These are phyloP conservation scores for Leptoclinus maculatus DNA, from an alignment of 2,797 vertebrate species.

Conservation along the genomic window DNA sequence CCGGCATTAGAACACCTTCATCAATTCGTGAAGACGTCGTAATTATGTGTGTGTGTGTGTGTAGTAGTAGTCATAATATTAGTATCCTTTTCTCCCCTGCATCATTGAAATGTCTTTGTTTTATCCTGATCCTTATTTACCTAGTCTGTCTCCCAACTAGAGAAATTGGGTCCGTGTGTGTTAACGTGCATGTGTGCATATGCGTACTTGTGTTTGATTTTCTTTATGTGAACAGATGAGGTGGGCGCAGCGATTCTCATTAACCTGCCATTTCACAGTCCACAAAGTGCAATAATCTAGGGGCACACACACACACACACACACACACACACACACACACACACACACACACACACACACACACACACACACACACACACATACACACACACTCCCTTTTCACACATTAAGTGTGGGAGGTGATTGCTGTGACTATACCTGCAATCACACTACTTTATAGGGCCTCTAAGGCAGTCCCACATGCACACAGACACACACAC, in stretches of 20 bases:
- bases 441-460: conserved; percentile 60
- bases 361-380: not conserved
- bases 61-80: too few relatives aligned
- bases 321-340: conserved; percentile 1
- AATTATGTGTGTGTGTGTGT: not conserved
- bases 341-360: not conserved
- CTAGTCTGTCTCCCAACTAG: not conserved
- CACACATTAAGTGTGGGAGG: conserved; percentile 46
- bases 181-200: not conserved
- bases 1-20: not conserved
- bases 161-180: not conserved
- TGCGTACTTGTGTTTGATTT: conserved; percentile 6
- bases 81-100: not conserved
- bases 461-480: conserved; percentile 23
- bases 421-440: conserved; percentile 57
- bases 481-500: conserved; percentile 2
- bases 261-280: conserved; percentile 73
- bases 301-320: not conserved
- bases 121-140: conserved; percentile 16
- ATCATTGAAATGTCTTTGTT: conserved; percentile 30
- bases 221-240: conserved; percentile 51
- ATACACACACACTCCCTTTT: conserved; percentile 1
- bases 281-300: conserved; percentile 68
- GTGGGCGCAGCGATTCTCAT: conserved; percentile 44
- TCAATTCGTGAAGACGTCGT: not conserved